Percentiles rank a stretch among this genome's conserved stretches.
Conservation (phyloP, 1,140 invertebrate genomes). For the Lamellibrachia luymesi region DNA sequence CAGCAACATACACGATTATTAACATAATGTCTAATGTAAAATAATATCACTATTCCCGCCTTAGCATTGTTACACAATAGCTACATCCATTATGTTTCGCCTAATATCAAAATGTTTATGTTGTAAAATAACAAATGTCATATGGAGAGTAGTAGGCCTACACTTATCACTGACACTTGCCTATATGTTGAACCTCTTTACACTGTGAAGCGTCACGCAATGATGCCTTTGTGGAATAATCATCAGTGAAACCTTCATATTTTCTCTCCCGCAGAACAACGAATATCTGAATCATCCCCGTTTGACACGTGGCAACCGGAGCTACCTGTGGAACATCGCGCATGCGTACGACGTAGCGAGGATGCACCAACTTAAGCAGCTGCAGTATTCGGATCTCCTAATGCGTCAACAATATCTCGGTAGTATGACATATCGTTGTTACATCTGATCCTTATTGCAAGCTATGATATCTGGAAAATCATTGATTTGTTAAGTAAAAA, state of each 20-base stretch:
- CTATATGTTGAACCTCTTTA: too few relatives aligned
- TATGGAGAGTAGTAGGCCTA: not conserved
- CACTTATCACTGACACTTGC: too few relatives aligned
- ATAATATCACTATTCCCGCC: not conserved
- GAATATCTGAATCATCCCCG: not conserved
- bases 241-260: not conserved
- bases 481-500: too few relatives aligned
- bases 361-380: not conserved
- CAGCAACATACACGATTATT: too few relatives aligned
- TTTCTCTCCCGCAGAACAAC: not conserved
- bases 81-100: not conserved
- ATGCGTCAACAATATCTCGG: not conserved
- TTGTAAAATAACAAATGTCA: not conserved
- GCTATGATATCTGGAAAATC: too few relatives aligned
- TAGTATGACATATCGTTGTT: not conserved
- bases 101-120: not conserved
- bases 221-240: not conserved
- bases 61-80: not conserved
- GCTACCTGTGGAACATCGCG: not conserved
- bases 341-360: not conserved
- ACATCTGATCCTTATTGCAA: not conserved
- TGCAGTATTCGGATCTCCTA: not conserved
- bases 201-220: too few relatives aligned
- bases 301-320: not conserved
- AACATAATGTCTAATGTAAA: too few relatives aligned